phyloP scores from a whole-genome alignment of 2,113 vertebrate genomes.

The Centropus bengalensis region DNA sequence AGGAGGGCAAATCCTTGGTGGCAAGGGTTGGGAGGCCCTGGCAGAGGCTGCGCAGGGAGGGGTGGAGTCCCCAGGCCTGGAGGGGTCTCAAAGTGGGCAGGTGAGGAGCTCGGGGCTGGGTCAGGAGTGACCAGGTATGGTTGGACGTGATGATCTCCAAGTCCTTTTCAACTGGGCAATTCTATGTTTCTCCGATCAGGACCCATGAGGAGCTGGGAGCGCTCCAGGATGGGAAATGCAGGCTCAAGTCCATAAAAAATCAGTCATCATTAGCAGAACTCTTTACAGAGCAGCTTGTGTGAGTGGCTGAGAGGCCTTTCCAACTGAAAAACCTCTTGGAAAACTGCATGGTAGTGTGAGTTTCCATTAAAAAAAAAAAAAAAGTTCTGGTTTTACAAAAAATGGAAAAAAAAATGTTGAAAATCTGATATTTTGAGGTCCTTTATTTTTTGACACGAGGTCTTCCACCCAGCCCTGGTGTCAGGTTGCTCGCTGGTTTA shows the following conservation, averaged over 20 bases:
- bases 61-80: no score
- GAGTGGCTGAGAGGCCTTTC: not conserved
- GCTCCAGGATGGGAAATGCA: accelerated
- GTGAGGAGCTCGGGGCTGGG: no score
- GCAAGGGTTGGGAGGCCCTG: no score
- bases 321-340: not conserved
- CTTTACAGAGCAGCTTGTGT: not conserved
- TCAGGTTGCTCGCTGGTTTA: not conserved
- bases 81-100: no score
- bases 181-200: not conserved
- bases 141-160: no score
- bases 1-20: no score
- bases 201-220: not conserved
- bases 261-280: not conserved
- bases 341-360: not conserved
- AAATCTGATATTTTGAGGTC: not conserved
- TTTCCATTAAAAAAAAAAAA: not conserved
- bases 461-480: not conserved
- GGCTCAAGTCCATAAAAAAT: not conserved
- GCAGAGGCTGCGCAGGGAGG: no score
- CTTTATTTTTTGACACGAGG: not conserved
- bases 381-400: not conserved
- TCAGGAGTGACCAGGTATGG: no score
- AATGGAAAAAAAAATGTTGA: not conserved
- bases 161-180: no score